Conservation (phyloP, 2,113 vertebrate genomes). For the Actenoides lindsayi region DNA sequence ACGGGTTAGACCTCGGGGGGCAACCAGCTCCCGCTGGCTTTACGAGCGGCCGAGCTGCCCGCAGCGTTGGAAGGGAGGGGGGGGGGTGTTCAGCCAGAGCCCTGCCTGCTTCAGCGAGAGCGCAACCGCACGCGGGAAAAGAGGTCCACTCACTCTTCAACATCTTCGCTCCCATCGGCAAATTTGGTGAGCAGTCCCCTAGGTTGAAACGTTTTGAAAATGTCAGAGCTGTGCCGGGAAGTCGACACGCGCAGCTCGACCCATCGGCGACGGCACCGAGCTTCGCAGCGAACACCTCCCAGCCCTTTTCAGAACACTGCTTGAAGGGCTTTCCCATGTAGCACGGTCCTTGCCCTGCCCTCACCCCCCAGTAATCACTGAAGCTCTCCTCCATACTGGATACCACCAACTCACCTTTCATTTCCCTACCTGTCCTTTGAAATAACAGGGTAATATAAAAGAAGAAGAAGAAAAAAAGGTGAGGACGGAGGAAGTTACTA, state of each 20-base stretch:
- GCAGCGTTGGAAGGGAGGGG: neutral
- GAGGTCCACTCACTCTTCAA: constrained; percentile 82
- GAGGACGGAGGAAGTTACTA: neutral
- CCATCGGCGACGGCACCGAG: neutral
- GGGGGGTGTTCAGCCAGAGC: neutral
- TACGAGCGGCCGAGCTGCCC: neutral
- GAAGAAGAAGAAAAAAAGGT: neutral
- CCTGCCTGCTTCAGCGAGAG: neutral
- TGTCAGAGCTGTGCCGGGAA: constrained; percentile 9
- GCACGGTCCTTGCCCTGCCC: neutral
- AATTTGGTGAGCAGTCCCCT: constrained; percentile 85
- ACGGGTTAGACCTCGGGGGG: neutral
- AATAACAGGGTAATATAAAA: neutral
- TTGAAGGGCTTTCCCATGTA: neutral
- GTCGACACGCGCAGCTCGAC: neutral
- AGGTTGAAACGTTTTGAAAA: constrained; percentile 44
- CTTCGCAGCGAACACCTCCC: neutral
- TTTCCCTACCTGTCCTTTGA: neutral
- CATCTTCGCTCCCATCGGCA: constrained; percentile 83
- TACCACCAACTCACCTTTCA: neutral
- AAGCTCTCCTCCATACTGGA: neutral
- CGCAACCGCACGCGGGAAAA: neutral
- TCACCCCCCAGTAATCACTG: neutral
- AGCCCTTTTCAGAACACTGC: neutral
- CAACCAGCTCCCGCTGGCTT: neutral